A percentile compares a stretch with the other conserved stretches of the same genome.
phyloP scores from a whole-genome alignment of 2,888 invertebrate genomes.

The Agapostemon virescens region DNA sequence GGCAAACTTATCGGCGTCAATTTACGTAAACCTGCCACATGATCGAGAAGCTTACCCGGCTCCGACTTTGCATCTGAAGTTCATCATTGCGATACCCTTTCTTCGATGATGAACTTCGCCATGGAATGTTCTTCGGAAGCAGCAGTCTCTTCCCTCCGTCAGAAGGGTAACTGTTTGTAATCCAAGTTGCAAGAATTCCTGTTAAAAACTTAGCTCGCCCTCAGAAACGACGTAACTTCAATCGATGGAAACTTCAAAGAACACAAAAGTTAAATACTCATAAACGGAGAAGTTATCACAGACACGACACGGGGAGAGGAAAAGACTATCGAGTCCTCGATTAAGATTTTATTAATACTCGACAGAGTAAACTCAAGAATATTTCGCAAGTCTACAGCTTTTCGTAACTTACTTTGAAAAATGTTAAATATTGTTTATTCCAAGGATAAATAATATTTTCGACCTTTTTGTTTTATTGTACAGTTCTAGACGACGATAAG shows the following conservation, averaged over 20 bases:
- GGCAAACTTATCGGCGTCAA: slow-evolving; percentile 40
- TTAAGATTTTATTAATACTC: slow-evolving; percentile 1
- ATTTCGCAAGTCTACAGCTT: not conserved
- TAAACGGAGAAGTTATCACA: not conserved
- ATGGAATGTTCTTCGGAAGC: slow-evolving; percentile 5
- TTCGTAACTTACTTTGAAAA: not conserved
- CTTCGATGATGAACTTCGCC: slow-evolving; percentile 24
- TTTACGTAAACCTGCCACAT: slow-evolving; percentile 53
- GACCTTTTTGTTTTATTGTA: not conserved
- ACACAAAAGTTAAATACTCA: slow-evolving; percentile 10
- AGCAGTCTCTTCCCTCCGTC: not conserved
- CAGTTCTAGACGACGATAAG: too few relatives aligned
- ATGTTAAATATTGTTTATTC: not conserved
- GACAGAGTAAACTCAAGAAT: not conserved
- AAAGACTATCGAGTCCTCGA: not conserved
- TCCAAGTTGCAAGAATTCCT: slow-evolving; percentile 43
- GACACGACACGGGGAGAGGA: not conserved
- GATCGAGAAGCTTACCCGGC: slow-evolving; percentile 39
- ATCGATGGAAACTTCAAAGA: slow-evolving; percentile 18
- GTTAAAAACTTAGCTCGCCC: slow-evolving; percentile 21
- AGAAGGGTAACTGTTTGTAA: slow-evolving; percentile 28
- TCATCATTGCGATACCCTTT: slow-evolving; percentile 55
- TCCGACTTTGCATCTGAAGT: slow-evolving; percentile 38
- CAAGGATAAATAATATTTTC: not conserved
- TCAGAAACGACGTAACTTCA: slow-evolving; percentile 18